Evolutionary conservation across 2,113 vertebrate species (phyloP).

Genomic region (Rutilus rutilus): DNA sequence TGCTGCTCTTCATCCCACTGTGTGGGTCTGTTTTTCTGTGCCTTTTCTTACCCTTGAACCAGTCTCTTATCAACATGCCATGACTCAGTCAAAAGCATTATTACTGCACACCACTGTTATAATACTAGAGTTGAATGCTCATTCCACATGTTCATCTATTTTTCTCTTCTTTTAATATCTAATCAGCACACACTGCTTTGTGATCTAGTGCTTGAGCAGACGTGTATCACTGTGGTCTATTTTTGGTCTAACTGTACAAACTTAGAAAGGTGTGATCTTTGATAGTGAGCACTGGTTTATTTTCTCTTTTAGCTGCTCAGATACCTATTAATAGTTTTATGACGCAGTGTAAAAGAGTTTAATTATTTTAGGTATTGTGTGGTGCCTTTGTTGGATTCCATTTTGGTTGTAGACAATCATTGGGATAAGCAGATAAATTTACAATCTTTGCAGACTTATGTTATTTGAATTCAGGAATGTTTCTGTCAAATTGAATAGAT

Average conservation of each 20-base stretch:
- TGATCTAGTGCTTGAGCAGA: slow-evolving; percentile 45
- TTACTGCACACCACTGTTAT: slow-evolving; percentile 38
- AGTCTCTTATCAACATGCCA: slow-evolving; percentile 42
- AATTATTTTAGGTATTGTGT: slow-evolving; percentile 72
- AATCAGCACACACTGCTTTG: slow-evolving; percentile 45
- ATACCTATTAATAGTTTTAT: slow-evolving; percentile 77
- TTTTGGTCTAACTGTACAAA: slow-evolving; percentile 39
- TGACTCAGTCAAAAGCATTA: slow-evolving; percentile 30
- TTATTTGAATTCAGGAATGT: slow-evolving; percentile 29
- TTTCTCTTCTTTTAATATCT: slow-evolving; percentile 41
- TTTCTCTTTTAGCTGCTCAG: slow-evolving; percentile 64
- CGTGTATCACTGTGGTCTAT: slow-evolving; percentile 47
- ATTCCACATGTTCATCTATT: slow-evolving; percentile 11
- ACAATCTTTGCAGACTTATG: slow-evolving; percentile 29
- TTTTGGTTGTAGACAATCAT: slow-evolving; percentile 76
- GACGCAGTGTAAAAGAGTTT: slow-evolving; percentile 61
- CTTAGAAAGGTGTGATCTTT: slow-evolving; percentile 38
- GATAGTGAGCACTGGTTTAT: slow-evolving; percentile 65
- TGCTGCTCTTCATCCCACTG: slow-evolving; percentile 50
- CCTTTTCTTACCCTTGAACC: slow-evolving; percentile 57
- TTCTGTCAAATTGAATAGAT: slow-evolving; percentile 16
- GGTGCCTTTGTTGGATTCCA: slow-evolving; percentile 69
- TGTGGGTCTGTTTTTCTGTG: slow-evolving; percentile 61
- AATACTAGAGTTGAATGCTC: slow-evolving; percentile 25
- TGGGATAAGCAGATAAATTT: slow-evolving; percentile 57